A percentile compares a stretch with the other conserved stretches of the same genome.
These are phyloP conservation scores for Dryobotodes eremita DNA, from an alignment of 2,888 invertebrate genomes.

Conservation along the genomic window DNA sequence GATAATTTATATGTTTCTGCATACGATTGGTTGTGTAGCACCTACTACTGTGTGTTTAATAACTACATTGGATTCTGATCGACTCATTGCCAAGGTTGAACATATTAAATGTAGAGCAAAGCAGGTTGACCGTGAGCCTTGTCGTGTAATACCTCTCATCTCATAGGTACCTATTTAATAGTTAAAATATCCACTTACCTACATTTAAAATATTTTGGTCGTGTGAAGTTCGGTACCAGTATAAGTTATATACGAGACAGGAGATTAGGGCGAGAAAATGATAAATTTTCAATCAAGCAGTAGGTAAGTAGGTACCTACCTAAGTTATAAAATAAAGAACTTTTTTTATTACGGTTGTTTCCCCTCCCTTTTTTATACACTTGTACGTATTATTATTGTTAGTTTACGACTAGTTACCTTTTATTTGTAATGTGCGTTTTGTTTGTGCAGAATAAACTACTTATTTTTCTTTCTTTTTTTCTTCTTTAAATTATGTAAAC, in stretches of 20 bases:
- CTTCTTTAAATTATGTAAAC: too few relatives aligned
- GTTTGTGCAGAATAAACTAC: too few relatives aligned
- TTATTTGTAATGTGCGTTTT: too few relatives aligned
- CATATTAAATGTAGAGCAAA: slow-evolving; percentile 31
- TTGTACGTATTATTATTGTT: too few relatives aligned
- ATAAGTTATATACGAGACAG: too few relatives aligned
- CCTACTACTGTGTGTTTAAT: neutral
- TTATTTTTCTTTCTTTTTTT: too few relatives aligned
- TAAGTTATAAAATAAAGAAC: too few relatives aligned
- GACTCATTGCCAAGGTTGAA: slow-evolving; percentile 46
- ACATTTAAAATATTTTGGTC: neutral
- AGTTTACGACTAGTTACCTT: too few relatives aligned
- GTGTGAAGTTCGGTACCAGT: neutral
- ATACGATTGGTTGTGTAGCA: neutral
- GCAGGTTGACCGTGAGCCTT: slow-evolving; percentile 25
- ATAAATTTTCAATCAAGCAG: neutral
- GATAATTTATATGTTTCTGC: neutral
- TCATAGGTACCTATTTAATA: slow-evolving; percentile 4
- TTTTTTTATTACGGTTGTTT: too few relatives aligned
- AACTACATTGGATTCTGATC: slow-evolving; percentile 2
- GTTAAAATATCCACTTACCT: too few relatives aligned
- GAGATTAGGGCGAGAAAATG: neutral
- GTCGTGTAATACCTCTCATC: neutral
- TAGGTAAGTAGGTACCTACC: neutral
- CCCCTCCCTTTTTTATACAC: too few relatives aligned